Base-by-base conservation (phyloP, 2,888 invertebrate species). In the Aphodius granarius region DNA sequence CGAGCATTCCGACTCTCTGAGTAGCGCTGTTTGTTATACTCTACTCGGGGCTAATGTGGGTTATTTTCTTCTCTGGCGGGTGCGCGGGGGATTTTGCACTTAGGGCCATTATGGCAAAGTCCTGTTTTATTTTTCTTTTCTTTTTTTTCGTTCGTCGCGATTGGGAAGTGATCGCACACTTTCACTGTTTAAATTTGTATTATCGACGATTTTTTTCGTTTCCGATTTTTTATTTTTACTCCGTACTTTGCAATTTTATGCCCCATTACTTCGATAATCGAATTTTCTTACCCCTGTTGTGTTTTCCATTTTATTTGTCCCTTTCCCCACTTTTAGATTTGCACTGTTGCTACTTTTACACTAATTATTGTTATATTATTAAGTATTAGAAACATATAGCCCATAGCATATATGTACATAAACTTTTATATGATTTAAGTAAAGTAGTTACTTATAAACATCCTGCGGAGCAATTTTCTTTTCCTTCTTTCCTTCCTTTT, bases 11-110 rank as follows among this genome's bases (percentile, higher is more conserved):
- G 81, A 79, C 81, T 80, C 81, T 82, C 81, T 81, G 80, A 82
- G 81, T 81, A 81, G 80, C 81, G 81, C 81, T 82, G 82, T 82
- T 83, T 83, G 82, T 82, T 82, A 81, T 81, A 81, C 83, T 81
- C 81, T 78, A 72, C 72, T 66, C 66, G 71, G 73, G 78, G 76
- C 81, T 83, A 82, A 83, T 83, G 82, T 83, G 80, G 83, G 83
- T 81, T 83, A 83, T 83, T 83, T 83, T 82, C 83, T 79, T 43
- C 43, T 43, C 43, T 43, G 43, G 9, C 43, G 43, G 43, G 77
- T 79, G 75, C 20, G 20, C 78, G 78, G 78, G 80, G 77, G 78
- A 80, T 79, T 82, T 81, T 81, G 78, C 80, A 80, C 79, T 81
- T 79, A 76, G 76, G 76, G 77, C 77, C 70, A 78, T 78, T 79